Base-by-base conservation (phyloP, 2,113 vertebrate genomes). In the Tympanuchus pallidicinctus region DNA sequence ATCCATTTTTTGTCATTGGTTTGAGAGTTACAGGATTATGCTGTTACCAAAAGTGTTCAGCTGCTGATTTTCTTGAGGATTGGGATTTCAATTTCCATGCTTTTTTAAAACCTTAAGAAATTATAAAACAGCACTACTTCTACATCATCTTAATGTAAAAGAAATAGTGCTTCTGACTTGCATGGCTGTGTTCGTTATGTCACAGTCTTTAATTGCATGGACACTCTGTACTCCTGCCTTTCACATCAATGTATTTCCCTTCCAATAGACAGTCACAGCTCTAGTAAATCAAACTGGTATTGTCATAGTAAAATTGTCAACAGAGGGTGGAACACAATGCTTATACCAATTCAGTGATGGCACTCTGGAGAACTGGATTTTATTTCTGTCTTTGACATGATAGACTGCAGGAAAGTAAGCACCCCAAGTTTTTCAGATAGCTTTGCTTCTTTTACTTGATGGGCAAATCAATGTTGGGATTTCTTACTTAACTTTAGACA, bases 151-250 rank as follows among this genome's bases (percentile, higher is more conserved):
- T 34, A 27, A 32, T n/a, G 30, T 32, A 22, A 87, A 65, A 72
- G 42, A 28, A 57, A 38, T 5, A 24, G 3, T 27, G 10, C 40
- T 15, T 75, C 47, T 72, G 13, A 69, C 27, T 28, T 79, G 25
- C 40, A 8, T 0, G 5, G 13, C 52, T 67, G 16, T 27, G 11
- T 47, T 84, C 6, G 0, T 82, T 40, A 48, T 2, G 5, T 18
- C 21, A 19, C 7, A n/a, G 54, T n/a, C 30, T 40, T 30, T 32
- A 56, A 6, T 2, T 15, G 5, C 47, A 10, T 6, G n/a, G 48
- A 25, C 0, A 1, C 14, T 28, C 34, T 40, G 10, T 45, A 21
- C 16, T 82, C 34, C 13, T 28, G 16, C 13, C 38, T 69, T 32
- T 50, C 20, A 24, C 34, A 25, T 28, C 4, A 47, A 75, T 9